Percentiles rank a stretch among this genome's conserved stretches.
phyloP scores from a whole-genome alignment of 2,888 invertebrate genomes.

The Drosophila nr. fundita region DNA sequence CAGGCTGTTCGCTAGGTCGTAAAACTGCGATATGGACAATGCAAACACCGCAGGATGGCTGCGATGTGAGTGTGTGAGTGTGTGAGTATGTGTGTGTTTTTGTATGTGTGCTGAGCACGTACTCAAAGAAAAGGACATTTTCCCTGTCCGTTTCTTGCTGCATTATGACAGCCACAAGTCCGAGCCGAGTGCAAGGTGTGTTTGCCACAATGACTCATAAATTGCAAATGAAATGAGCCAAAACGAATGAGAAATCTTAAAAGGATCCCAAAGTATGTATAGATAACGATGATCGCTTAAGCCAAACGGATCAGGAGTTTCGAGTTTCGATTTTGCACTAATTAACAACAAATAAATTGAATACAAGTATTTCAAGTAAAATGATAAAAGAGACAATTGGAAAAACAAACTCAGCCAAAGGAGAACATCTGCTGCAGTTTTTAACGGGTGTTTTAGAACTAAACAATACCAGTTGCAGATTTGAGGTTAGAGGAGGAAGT shows the following conservation, averaged over 20 bases:
- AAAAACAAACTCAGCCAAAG: background rate
- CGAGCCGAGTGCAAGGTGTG: conserved; percentile 59
- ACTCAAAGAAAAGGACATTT: conserved; percentile 58
- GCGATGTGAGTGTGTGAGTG: conserved; percentile 7
- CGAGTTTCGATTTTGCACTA: conserved; percentile 51
- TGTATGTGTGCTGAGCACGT: conserved; percentile 50
- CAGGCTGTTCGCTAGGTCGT: conserved; percentile 72
- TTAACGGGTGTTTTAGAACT: conserved; percentile 37
- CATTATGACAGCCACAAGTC: conserved; percentile 68
- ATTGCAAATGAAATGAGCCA: conserved; percentile 84
- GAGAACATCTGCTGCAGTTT: conserved; percentile 59
- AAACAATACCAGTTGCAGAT: conserved; percentile 49
- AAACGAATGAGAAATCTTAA: conserved; percentile 63
- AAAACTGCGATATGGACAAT: conserved; percentile 66
- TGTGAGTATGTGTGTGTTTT: background rate
- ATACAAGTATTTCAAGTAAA: conserved; percentile 16
- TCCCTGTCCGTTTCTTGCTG: conserved; percentile 27
- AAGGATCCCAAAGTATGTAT: conserved; percentile 10
- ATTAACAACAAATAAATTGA: conserved; percentile 70
- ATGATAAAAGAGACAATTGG: conserved; percentile 16
- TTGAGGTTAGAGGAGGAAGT: conserved; percentile 59
- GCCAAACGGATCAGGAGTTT: conserved; percentile 29
- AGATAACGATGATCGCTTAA: conserved; percentile 15
- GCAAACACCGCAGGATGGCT: conserved; percentile 50
- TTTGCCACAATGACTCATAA: conserved; percentile 67